Conservation (phyloP, 2,888 invertebrate species). For the Danaus chrysippus region DNA sequence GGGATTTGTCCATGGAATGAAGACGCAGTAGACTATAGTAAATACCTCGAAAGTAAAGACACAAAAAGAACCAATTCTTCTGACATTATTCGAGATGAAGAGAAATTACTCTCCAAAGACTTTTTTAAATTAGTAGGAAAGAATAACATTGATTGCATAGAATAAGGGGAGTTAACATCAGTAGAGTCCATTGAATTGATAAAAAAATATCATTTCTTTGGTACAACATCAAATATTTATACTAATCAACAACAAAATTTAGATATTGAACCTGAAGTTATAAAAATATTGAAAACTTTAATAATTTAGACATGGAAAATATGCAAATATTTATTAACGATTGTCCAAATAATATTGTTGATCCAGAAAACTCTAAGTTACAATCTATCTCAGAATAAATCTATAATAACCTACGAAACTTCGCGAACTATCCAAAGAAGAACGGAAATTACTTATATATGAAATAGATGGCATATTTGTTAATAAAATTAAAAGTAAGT, state of each 20-base stretch:
- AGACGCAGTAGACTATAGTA: slow-evolving; percentile 28
- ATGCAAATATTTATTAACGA: too few relatives aligned
- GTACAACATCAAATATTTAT: slow-evolving; percentile 4
- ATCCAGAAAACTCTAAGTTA: slow-evolving; percentile 9
- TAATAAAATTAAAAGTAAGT: too few relatives aligned
- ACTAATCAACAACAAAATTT: slow-evolving; percentile 3
- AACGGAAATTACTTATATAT: too few relatives aligned
- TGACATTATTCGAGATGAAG: slow-evolving; percentile 5
- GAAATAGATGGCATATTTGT: too few relatives aligned
- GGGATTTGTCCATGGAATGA: slow-evolving; percentile 30
- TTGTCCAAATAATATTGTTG: too few relatives aligned
- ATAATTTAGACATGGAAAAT: slow-evolving; percentile 14
- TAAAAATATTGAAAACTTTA: slow-evolving; percentile 4
- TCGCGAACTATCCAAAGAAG: too few relatives aligned
- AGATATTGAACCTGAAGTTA: slow-evolving; percentile 7
- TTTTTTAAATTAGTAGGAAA: slow-evolving; percentile 12
- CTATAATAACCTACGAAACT: too few relatives aligned
- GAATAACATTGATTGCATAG: slow-evolving; percentile 11
- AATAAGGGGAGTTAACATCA: slow-evolving; percentile 8
- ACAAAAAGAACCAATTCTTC: slow-evolving; percentile 6
- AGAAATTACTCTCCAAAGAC: slow-evolving; percentile 9
- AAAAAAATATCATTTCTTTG: slow-evolving; percentile 10
- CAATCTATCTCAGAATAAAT: slow-evolving; percentile 10
- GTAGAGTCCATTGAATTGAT: slow-evolving; percentile 8
- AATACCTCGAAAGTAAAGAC: slow-evolving; percentile 17